Base-by-base conservation (phyloP, 2,797 vertebrate species). In the Poeciliopsis presidionis region DNA sequence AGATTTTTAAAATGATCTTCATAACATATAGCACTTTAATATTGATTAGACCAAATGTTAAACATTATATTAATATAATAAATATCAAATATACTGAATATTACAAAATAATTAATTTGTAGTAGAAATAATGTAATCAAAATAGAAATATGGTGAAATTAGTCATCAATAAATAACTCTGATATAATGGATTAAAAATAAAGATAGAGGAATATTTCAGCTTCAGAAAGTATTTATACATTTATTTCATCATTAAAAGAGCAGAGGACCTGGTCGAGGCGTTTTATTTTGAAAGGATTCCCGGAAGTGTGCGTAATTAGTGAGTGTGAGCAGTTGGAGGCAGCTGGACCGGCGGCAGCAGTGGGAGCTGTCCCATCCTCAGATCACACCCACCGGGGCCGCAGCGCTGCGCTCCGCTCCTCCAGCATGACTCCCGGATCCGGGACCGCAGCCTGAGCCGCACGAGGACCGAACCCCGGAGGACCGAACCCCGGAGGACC, bases 321-420 rank as follows among this genome's bases (percentile, higher is more conserved):
- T 0, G 14, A 5, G 7, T 75, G 78, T 85, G 83, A 84, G 81
- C 75, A 47, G 55, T 85, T 76, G 86, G 84, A 65, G 77, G 78
- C 75, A 77, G 83, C 84, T 39, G 81, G 75, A 82, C 87, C 57
- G 73, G 82, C 84, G 79, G 86, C 89, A 74, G 90, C 91, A 74
- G 83, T 86, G 63, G 91, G 82, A 80, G 87, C 88, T 79, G 92
- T 93, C 92, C 93, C 91, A 81, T 88, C 91, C 77, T 75, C 90
- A 88, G 84, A 86, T 92, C 88, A 83, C 91, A 91, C 90, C 90
- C 92, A 84, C 65, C 92, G 86, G 91, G 89, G 91, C 90, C 85
- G 90, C 86, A 84, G 86, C 84, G 87, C 88, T 81, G 82, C 88
- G 82, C 84, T 90, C 89, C 92, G 39, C 39, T 41, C 39, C 39